These are phyloP conservation scores for Rhopilema esculentum DNA, from an alignment of 30 jellyfish, hydroid and myxozoan genomes.

Conservation along the genomic window DNA sequence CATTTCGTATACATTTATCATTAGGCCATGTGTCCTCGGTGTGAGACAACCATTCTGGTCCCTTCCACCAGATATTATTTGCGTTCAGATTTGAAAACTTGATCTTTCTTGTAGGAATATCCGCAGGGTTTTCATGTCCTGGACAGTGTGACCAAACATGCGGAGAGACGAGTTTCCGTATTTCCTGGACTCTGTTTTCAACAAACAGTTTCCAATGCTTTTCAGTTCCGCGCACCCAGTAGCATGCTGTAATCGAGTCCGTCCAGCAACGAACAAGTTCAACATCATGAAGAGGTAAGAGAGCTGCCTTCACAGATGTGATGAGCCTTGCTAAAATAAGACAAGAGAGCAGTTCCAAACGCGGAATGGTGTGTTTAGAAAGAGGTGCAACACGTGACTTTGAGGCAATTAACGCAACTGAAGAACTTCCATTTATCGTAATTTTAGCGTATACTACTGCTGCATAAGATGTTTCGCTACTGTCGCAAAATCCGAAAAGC, in stretches of 20 bases:
- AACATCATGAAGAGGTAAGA: background rate
- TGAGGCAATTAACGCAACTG: background rate
- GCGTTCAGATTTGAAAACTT: background rate
- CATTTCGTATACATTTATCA: no score
- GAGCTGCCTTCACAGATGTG: background rate
- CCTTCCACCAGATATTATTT: conserved; percentile 13
- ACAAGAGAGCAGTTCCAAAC: conserved; percentile 38
- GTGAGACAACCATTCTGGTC: conserved; percentile 29
- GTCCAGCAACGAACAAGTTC: conserved; percentile 18
- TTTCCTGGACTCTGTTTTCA: no score
- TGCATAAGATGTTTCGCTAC: conserved; percentile 17
- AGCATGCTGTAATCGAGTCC: conserved; percentile 30
- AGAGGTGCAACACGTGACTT: conserved; percentile 38
- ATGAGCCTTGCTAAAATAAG: conserved; percentile 28
- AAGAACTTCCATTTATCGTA: conserved; percentile 13
- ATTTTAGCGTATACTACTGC: conserved; percentile 29
- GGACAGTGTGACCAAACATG: conserved; percentile 38
- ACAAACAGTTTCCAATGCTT: conserved; percentile 27
- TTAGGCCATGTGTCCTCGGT: conserved; percentile 6
- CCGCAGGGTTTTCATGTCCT: conserved; percentile 61
- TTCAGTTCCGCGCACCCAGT: conserved; percentile 16
- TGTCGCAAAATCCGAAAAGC: conserved; percentile 16
- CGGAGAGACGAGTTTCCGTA: background rate
- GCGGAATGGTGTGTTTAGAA: conserved; percentile 31
- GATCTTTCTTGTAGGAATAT: conserved; percentile 36